Base-by-base conservation (phyloP, 2,888 invertebrate species). In the Tetranychus piercei region DNA sequence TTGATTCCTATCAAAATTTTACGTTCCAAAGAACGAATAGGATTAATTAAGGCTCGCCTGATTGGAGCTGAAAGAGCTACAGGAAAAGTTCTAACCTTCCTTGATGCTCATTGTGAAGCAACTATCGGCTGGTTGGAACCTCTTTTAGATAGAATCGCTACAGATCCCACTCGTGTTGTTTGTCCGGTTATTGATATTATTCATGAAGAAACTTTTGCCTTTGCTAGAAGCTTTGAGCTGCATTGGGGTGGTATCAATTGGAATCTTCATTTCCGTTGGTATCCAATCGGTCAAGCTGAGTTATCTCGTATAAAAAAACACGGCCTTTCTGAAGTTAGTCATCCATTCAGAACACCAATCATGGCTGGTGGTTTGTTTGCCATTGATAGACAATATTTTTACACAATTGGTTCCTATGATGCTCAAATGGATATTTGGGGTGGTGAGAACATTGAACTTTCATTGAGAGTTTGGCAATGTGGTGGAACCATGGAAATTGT, bases 231-330 rank as follows among this genome's bases (percentile, higher is more conserved):
- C 76, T 92, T 94, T 78, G 96, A 97, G 82, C 87, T 95, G 72
- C 95, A 96, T 80, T 94, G 94, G 90, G 99, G 97, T 5, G 96
- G 94, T 0, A 95, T 99, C 82, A 97, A 95, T 82, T 97, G 97
- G 96, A 90, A 93, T 79, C 85, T 99, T 20, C 95, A 95, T 81
- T 87, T 99, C 90, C 82, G 91, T 8, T 79, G 79, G 79, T 79
- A 76, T 76, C 78, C 79, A 15, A 77, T 79, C 3, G 77, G 79
- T 15, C 76, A 75, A 65, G 73, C 74, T 44, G 79, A 78, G 65
- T 64, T 78, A 18, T 73, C 23, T 44, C 66, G 69, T 71, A 76
- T 44, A 22, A 84, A 88, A 78, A 75, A 78, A 78, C 78, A 44
- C 34, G 75, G 44, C 74, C 15, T 15, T 5, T 80, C 11, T 6